Evolutionary conservation across 2,797 vertebrate species (phyloP).

Genomic region (Melanotaenia maccullochi): DNA sequence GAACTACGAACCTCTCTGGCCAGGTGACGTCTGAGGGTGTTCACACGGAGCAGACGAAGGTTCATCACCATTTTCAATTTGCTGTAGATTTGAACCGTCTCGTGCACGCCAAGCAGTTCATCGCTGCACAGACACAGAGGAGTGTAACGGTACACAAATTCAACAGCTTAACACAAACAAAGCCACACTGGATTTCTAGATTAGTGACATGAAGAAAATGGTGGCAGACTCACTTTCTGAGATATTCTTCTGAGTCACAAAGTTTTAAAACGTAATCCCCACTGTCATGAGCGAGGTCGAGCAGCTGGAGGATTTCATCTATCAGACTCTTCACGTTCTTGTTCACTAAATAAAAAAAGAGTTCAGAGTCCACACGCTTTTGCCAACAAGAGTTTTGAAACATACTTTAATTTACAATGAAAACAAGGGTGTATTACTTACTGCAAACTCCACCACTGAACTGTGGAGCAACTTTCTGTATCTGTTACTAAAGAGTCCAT

Average conservation of each 20-base stretch:
- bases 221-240: conserved; percentile 69
- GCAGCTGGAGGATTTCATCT: conserved; percentile 57
- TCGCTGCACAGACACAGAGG: conserved; percentile 56
- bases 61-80: conserved; percentile 63
- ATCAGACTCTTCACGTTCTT: conserved; percentile 74
- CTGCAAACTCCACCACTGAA: neutral
- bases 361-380: conserved; percentile 36
- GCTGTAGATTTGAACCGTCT: conserved; percentile 69
- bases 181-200: neutral
- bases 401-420: neutral
- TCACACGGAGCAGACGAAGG: conserved; percentile 65
- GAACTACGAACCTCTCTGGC: conserved; percentile 72
- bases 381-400: conserved; percentile 17
- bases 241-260: conserved; percentile 78
- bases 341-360: conserved; percentile 66
- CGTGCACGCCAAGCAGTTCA: conserved; percentile 71
- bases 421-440: neutral
- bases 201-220: neutral
- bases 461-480: neutral
- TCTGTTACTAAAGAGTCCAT: neutral
- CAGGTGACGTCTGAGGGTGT: conserved; percentile 48
- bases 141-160: neutral
- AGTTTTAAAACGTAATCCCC: conserved; percentile 72
- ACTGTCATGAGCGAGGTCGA: conserved; percentile 35
- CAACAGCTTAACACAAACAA: neutral